Base-by-base conservation (phyloP, 2,797 vertebrate genomes). In the Linurgus olivaceus region DNA sequence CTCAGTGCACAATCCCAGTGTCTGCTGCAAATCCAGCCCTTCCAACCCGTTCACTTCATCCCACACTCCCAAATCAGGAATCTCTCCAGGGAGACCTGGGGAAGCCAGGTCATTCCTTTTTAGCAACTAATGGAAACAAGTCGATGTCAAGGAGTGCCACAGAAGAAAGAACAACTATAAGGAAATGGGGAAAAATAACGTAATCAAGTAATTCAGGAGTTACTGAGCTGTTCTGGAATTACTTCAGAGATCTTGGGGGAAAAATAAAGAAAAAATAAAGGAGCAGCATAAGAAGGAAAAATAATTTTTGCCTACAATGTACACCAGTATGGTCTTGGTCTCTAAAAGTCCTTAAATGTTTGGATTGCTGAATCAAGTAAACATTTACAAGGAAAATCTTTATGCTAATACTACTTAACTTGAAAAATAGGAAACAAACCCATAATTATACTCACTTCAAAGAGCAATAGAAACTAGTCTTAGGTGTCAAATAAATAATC, bases 1-100 rank as follows among this genome's bases (percentile, higher is more conserved):
- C 38, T 50, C 51, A 23, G n/a, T 7, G 16, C 40, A 54, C 2
- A 3, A 50, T 4, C 35, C n/a, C 63, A 29, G 2, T 0, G n/a
- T 9, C 40, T 58, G 37, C 63, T 55, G 54, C 31, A 48, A 79
- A 29, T 10, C 59, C 33, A 17, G 33, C 62, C 52, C 79, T 93
- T 79, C 68, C 61, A 52, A 10, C 45, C 47, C 25, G 45, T 18
- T 29, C 25, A 50, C 71, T 71, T 42, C 19, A 74, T 20, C 48
- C 79, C 76, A 33, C n/a, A 61, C 5, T n/a, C 51, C 37, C 55
- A 48, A 86, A 67, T 11, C 5, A 85, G 23, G 9, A 76, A 19
- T 10, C 65, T 76, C 68, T 59, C 61, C 10, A 14, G 52, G n/a
- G 44, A 82, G 11, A 86, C 10, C 66, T 25, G 45, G 24, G 7